Conservation (phyloP, 2,113 vertebrate genomes). For the Pituophis catenifer region DNA sequence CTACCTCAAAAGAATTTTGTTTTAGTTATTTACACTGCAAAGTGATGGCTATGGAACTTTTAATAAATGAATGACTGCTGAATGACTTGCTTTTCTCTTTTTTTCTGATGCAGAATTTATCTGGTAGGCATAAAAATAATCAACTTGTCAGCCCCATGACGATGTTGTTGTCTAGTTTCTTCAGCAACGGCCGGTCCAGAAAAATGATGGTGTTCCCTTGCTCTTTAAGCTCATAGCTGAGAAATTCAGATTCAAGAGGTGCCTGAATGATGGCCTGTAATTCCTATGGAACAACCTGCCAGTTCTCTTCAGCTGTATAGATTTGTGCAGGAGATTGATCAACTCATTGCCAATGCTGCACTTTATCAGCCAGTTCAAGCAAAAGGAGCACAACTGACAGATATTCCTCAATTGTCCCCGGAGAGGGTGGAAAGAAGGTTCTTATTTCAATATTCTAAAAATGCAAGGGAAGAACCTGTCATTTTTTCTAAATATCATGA, state of each 20-base stretch:
- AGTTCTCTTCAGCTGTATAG: constrained; percentile 35
- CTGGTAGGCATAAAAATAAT: background rate
- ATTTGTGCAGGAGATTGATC: constrained; percentile 15
- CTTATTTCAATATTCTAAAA: background rate
- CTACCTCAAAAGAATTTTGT: background rate
- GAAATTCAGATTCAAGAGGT: constrained; percentile 34
- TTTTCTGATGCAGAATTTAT: background rate
- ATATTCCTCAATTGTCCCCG: constrained; percentile 1
- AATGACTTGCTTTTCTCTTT: background rate
- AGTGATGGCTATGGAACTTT: background rate
- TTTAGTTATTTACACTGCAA: background rate
- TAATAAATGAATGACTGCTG: background rate
- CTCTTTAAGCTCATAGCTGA: background rate
- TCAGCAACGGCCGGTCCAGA: background rate
- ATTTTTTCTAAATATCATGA: background rate
- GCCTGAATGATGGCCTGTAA: constrained; percentile 8
- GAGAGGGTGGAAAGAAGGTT: background rate
- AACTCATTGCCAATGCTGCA: constrained; percentile 21
- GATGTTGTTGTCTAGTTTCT: background rate
- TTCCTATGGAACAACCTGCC: constrained; percentile 30
- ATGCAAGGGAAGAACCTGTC: constrained; percentile 5
- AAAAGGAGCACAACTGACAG: constrained; percentile 8
- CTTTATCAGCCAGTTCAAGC: constrained; percentile 37
- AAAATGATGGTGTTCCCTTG: background rate
- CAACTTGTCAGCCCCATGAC: background rate